Evolutionary conservation across 2,113 vertebrate species (phyloP).

Genomic region (Calyptommatus sinebrachiatus): DNA sequence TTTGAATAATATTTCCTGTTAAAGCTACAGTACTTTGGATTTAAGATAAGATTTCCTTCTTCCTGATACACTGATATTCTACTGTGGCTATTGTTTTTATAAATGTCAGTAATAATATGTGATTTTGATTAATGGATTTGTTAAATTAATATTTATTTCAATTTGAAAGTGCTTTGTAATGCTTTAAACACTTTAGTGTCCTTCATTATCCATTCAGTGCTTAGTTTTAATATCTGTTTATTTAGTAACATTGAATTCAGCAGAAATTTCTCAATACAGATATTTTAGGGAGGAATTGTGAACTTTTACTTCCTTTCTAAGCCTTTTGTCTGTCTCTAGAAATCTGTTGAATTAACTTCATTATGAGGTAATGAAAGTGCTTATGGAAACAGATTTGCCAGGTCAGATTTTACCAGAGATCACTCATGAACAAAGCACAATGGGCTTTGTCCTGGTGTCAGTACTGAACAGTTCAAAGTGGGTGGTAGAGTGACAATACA

Average conservation of each 20-base stretch:
- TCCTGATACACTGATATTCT: background rate
- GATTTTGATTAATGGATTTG: too few species aligned
- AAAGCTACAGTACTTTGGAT: background rate
- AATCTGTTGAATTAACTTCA: background rate
- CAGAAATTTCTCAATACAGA: background rate
- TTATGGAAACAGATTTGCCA: background rate
- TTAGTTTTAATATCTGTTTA: too few species aligned
- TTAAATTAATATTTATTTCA: too few species aligned
- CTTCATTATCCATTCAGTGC: too few species aligned
- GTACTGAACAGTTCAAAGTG: background rate
- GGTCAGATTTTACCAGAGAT: background rate
- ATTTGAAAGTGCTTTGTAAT: too few species aligned
- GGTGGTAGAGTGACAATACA: background rate
- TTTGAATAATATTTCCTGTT: background rate
- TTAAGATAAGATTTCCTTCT: background rate
- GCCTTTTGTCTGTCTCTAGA: background rate
- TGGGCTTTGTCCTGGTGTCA: too few species aligned
- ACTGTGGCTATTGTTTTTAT: too few species aligned
- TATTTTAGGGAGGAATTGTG: background rate
- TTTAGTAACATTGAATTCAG: background rate
- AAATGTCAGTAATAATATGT: too few species aligned
- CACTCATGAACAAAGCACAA: background rate
- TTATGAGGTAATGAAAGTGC: background rate
- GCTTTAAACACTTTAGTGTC: too few species aligned
- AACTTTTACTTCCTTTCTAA: background rate